Evolutionary conservation across 2,888 invertebrate species (phyloP), one percentile per base, ranked within the genome.

Genomic region (Brenthis daphne): DNA sequence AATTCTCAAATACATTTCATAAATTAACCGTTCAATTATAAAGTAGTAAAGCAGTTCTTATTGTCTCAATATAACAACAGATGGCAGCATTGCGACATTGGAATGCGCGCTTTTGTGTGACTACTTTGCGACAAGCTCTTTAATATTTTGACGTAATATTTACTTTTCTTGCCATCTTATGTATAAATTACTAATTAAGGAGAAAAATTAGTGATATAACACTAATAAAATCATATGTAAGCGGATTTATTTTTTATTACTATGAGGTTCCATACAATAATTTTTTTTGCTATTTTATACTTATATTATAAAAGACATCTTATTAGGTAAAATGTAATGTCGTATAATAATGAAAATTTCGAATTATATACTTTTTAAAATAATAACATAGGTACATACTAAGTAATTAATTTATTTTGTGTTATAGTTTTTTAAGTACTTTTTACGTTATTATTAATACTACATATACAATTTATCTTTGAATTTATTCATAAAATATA

Each of bases 21-120:
- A 60, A 48, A 60, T 29, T 33, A 60, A 60, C 60, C 60, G 60
- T 60, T 50, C 48, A 29, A 29, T 29, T 60, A 50, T 48, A 3
- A n/a, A 50, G 60, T 33, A 33, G 57, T 47, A 47, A 58, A 58
- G 47, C 57, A 14, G 60, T 50, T 29, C 37, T 50, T 12, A n/a
- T 16, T 60, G 6, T n/a, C 29, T 50, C 4, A n/a, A 60, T 29
- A 13, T 29, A 33, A 56, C 65, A 70, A 77, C 71, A 90, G 89
- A 85, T 86, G 88, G 86, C 89, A 83, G 79, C 78, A 78, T 74
- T 11, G 48, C 33, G 50, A 60, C 65, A 77, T 29, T 75, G 76
- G 82, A 86, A 80, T 84, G 84, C 86, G 85, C 87, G 86, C 82
- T 83, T 84, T 86, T 83, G 79, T 74, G 68, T 76, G 77, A 81